A percentile compares a stretch with the other conserved stretches of the same genome.
These are phyloP conservation scores for Calephelis nemesis DNA, from an alignment of 1,140 invertebrate genomes.

Conservation along the genomic window DNA sequence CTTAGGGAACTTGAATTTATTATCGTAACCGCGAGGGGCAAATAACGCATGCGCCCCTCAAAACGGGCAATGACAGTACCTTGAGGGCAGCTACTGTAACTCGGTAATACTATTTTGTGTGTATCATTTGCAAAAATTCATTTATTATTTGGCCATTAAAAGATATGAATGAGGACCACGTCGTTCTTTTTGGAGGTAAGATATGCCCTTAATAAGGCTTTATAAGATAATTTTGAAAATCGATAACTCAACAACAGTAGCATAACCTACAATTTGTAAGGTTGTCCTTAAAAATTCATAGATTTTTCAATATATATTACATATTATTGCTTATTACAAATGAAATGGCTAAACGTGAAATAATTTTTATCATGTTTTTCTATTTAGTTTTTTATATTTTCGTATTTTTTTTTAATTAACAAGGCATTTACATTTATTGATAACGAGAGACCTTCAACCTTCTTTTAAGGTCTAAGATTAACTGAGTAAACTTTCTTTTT, in stretches of 20 bases:
- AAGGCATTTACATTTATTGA: too few relatives aligned
- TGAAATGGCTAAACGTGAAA: too few relatives aligned
- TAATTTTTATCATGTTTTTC: too few relatives aligned
- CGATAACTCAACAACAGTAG: constrained; percentile 67
- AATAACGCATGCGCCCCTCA: constrained; percentile 47
- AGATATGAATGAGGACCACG: constrained; percentile 87
- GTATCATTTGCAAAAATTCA: constrained; percentile 44
- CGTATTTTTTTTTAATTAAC: too few relatives aligned
- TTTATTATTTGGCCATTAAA: constrained; percentile 56
- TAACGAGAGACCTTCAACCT: too few relatives aligned
- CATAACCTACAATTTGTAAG: constrained; percentile 49
- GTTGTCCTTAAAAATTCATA: background rate
- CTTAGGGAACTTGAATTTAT: constrained; percentile 40
- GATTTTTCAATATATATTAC: background rate
- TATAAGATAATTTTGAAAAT: constrained; percentile 48
- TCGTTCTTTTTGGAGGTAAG: constrained; percentile 87
- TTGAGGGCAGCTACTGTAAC: constrained; percentile 40
- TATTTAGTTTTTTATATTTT: too few relatives aligned
- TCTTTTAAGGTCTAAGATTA: background rate
- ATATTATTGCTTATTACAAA: too few relatives aligned
- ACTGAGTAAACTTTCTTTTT: constrained; percentile 32
- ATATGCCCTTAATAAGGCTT: constrained; percentile 19
- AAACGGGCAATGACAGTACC: constrained; percentile 37
- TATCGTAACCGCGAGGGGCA: constrained; percentile 30
- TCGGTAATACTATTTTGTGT: constrained; percentile 37